Percentiles rank a stretch among this genome's conserved stretches.
Conservation (phyloP, 1,140 invertebrate species). For the Eurosta solidaginis region DNA sequence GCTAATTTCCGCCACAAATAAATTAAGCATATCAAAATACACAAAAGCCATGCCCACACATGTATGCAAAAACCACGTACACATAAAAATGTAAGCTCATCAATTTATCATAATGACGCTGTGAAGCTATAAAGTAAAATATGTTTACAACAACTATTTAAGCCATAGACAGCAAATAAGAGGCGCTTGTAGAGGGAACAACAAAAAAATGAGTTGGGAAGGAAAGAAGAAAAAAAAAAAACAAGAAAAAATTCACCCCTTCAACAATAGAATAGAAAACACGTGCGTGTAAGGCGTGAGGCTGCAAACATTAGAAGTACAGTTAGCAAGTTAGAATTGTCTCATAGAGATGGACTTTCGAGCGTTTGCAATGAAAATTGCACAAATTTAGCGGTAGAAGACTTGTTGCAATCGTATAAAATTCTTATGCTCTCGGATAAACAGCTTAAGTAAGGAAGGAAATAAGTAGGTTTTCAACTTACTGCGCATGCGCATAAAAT, state of each 20-base stretch:
- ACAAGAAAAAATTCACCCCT: constrained; percentile 1
- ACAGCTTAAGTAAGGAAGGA: too few species aligned
- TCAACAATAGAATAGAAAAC: not conserved
- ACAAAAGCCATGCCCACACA: not conserved
- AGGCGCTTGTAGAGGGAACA: not conserved
- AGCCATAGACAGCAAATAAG: not conserved
- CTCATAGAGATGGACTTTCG: too few species aligned
- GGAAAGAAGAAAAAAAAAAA: not conserved
- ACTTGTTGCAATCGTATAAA: too few species aligned
- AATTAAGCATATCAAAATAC: constrained; percentile 54
- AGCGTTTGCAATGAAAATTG: too few species aligned
- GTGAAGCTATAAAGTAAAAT: too few species aligned
- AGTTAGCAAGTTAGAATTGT: not conserved
- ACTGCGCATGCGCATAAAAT: too few species aligned
- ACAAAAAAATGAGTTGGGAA: not conserved
- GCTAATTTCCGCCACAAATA: constrained; percentile 55
- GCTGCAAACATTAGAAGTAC: not conserved
- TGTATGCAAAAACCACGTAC: not conserved
- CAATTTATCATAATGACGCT: too few species aligned
- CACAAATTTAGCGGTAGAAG: too few species aligned
- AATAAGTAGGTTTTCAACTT: too few species aligned
- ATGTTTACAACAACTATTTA: not conserved
- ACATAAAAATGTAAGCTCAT: too few species aligned
- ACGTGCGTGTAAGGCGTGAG: not conserved
- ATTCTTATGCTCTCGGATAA: too few species aligned